Percentiles rank a stretch among this genome's conserved stretches.
phyloP scores from a whole-genome alignment of 92 coral and sea anemone species.

The Nematostella vectensis region DNA sequence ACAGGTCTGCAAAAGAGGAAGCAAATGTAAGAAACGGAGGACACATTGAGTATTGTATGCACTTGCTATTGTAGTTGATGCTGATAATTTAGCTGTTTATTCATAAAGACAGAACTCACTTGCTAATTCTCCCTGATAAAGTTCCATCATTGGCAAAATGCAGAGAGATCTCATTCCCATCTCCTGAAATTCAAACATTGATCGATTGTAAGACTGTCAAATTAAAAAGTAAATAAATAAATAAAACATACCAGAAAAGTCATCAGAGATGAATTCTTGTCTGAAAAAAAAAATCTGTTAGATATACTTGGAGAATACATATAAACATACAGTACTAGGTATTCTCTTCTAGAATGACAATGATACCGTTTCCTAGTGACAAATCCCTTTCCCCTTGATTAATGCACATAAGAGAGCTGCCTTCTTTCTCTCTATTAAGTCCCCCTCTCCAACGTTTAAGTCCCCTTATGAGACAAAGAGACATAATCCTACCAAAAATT shows the following conservation, averaged over 20 bases:
- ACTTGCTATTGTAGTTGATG: not conserved
- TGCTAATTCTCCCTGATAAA: constrained; percentile 11
- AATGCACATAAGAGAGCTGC: too few species aligned
- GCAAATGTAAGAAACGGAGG: not conserved
- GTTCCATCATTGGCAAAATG: constrained; percentile 34
- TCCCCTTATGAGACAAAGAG: too few species aligned
- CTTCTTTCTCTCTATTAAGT: too few species aligned
- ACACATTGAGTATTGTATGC: not conserved
- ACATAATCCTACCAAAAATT: too few species aligned
- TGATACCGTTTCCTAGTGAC: too few species aligned
- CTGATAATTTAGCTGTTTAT: not conserved
- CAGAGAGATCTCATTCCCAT: constrained; percentile 23
- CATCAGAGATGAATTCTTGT: not conserved
- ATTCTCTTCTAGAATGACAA: too few species aligned
- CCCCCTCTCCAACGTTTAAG: too few species aligned
- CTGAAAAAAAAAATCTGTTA: not conserved
- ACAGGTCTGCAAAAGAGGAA: constrained; percentile 27
- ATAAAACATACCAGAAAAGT: not conserved
- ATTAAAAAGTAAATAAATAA: too few species aligned
- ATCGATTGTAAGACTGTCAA: too few species aligned
- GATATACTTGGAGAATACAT: too few species aligned
- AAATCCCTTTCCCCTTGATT: too few species aligned
- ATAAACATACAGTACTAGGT: too few species aligned
- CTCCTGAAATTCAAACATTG: not conserved
- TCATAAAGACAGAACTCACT: constrained; percentile 9